Conservation (phyloP, 1,140 invertebrate genomes). For the Procambarus virginalis region DNA sequence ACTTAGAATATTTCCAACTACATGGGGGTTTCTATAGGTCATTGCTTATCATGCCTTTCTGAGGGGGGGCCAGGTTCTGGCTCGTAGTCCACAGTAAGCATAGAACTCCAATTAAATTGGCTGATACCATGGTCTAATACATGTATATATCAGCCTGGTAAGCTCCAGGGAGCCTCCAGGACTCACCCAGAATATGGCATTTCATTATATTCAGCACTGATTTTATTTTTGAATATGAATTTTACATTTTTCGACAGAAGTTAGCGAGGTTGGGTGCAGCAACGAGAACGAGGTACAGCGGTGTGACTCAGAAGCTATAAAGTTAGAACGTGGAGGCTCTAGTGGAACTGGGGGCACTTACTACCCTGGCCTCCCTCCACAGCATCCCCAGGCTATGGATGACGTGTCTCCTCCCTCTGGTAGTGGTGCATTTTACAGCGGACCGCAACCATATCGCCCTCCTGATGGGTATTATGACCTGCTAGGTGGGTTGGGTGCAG, state of each 20-base stretch:
- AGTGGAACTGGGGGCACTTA: slow-evolving; percentile 6
- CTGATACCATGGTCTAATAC: too few relatives aligned
- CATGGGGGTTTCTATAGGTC: too few relatives aligned
- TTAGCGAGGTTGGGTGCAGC: slow-evolving; percentile 43
- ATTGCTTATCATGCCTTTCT: too few relatives aligned
- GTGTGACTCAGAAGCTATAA: slow-evolving; percentile 30
- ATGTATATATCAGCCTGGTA: too few relatives aligned
- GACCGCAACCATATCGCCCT: slow-evolving; percentile 25
- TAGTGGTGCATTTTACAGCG: slow-evolving; percentile 38
- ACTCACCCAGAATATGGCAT: too few relatives aligned
- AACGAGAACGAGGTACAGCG: slow-evolving; percentile 22
- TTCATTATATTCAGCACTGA: too few relatives aligned
- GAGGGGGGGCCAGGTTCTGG: too few relatives aligned
- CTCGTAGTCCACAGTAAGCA: too few relatives aligned
- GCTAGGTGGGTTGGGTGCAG: slow-evolving; percentile 25
- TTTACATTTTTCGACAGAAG: neutral
- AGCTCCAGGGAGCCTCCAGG: too few relatives aligned
- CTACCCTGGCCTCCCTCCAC: slow-evolving; percentile 37
- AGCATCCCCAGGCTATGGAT: slow-evolving; percentile 26
- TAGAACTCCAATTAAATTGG: too few relatives aligned
- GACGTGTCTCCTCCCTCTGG: slow-evolving; percentile 29
- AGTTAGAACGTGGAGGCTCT: slow-evolving; percentile 32
- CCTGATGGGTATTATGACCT: slow-evolving; percentile 38
- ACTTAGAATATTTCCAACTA: too few relatives aligned
- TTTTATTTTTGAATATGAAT: neutral